A percentile compares a stretch with the other conserved stretches of the same genome.
phyloP scores from a whole-genome alignment of 2,888 invertebrate species.

The Dioctria rufipes region DNA sequence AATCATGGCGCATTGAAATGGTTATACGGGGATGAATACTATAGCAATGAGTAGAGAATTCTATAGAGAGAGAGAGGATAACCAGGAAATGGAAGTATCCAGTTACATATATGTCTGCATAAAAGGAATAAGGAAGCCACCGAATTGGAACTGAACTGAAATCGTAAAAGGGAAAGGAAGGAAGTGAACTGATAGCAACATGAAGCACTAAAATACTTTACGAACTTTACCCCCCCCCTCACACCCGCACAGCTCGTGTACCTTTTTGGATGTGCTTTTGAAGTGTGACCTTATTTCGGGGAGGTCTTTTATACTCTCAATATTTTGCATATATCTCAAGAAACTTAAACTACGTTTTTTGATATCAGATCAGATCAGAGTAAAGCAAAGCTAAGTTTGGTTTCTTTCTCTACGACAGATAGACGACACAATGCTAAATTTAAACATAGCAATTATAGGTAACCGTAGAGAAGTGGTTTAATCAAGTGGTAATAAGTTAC shows the following conservation, averaged over 20 bases:
- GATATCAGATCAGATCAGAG: no score
- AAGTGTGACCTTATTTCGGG: slow-evolving; percentile 4
- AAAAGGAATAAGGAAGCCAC: slow-evolving; percentile 29
- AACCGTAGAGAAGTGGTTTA: no score
- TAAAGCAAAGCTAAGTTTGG: no score
- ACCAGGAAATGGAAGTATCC: slow-evolving; percentile 19
- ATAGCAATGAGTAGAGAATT: background rate
- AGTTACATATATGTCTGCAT: slow-evolving; percentile 4
- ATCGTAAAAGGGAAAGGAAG: slow-evolving; percentile 31
- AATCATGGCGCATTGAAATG: slow-evolving; percentile 18
- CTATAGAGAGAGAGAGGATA: background rate
- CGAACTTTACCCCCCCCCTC: slow-evolving; percentile 3
- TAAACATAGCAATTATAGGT: no score
- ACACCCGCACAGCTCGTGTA: no score
- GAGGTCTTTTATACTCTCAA: background rate
- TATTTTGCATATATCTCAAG: no score
- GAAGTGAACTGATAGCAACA: slow-evolving; percentile 26
- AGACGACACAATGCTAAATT: no score
- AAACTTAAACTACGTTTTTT: no score
- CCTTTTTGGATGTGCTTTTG: background rate
- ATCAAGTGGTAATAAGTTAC: slow-evolving; percentile 3
- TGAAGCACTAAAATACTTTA: background rate
- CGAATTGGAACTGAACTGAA: slow-evolving; percentile 26
- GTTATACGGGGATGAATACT: slow-evolving; percentile 19
- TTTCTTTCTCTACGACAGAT: no score